Percentiles rank a stretch among this genome's conserved stretches.
phyloP scores from a whole-genome alignment of 2,888 invertebrate species.

The Copidosoma aretas region DNA sequence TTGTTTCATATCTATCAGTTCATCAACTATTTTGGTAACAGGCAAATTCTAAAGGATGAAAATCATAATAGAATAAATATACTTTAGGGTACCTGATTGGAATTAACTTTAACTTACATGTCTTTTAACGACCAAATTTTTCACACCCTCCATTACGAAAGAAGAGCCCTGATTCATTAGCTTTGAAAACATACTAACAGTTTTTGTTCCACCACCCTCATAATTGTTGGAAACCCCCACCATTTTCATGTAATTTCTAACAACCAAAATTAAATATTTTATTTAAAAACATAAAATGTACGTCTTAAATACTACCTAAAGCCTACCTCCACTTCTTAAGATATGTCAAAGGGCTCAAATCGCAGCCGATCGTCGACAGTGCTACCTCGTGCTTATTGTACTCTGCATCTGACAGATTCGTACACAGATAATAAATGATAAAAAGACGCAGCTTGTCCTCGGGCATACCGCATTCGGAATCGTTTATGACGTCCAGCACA shows the following conservation, averaged over 20 bases:
- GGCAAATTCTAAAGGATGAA: slow-evolving; percentile 78
- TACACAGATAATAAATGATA: slow-evolving; percentile 90
- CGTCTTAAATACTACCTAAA: background rate
- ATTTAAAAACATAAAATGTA: background rate
- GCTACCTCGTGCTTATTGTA: slow-evolving; percentile 84
- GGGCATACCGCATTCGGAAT: slow-evolving; percentile 84
- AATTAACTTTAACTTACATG: slow-evolving; percentile 72
- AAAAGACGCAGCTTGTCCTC: slow-evolving; percentile 94
- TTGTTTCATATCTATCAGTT: slow-evolving; percentile 82
- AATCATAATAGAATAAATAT: slow-evolving; percentile 15
- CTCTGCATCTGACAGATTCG: slow-evolving; percentile 81
- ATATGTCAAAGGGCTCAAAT: slow-evolving; percentile 84
- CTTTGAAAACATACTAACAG: slow-evolving; percentile 98
- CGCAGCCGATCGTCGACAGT: slow-evolving; percentile 81
- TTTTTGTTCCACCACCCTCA: slow-evolving; percentile 93
- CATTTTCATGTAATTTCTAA: slow-evolving; percentile 80
- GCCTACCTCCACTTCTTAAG: slow-evolving; percentile 91
- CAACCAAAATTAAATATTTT: slow-evolving; percentile 11
- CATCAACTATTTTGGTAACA: slow-evolving; percentile 90
- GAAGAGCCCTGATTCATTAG: slow-evolving; percentile 95
- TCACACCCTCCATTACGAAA: slow-evolving; percentile 99
- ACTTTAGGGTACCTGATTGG: background rate
- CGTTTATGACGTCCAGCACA: slow-evolving; percentile 85
- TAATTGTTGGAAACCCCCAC: slow-evolving; percentile 78
- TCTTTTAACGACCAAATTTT: slow-evolving; percentile 97